Evolutionary conservation across 2,113 vertebrate species (phyloP).

Genomic region (Ceyx margarethae): DNA sequence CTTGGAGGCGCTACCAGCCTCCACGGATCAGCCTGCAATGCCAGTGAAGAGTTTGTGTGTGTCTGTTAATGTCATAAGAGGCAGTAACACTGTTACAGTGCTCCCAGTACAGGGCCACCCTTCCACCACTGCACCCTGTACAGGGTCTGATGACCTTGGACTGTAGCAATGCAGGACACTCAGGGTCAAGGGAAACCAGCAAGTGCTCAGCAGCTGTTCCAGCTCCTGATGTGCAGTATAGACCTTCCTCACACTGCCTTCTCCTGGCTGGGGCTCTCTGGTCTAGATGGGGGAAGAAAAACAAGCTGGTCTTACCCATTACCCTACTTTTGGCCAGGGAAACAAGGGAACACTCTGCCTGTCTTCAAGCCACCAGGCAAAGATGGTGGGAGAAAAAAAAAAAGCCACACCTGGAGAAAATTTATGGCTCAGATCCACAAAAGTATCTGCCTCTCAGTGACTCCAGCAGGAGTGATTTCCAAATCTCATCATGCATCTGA

Average conservation of each 20-base stretch:
- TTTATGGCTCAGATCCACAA: background rate
- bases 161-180: background rate
- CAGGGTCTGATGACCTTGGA: background rate
- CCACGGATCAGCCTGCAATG: background rate
- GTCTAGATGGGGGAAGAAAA: background rate
- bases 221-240: background rate
- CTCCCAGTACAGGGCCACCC: background rate
- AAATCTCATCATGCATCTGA: background rate
- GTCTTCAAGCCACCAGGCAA: background rate
- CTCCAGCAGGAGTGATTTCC: background rate
- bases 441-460: background rate
- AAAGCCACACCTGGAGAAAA: background rate
- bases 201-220: background rate
- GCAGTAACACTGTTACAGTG: background rate
- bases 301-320: background rate
- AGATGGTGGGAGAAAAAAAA: background rate
- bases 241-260: background rate
- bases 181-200: background rate
- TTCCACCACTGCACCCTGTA: background rate
- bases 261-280: background rate
- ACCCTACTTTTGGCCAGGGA: background rate
- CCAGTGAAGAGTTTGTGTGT: background rate
- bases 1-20: background rate
- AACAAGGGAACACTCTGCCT: background rate
- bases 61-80: background rate